phyloP scores from a whole-genome alignment of 2,797 vertebrate species.

The Euthynnus affinis region DNA sequence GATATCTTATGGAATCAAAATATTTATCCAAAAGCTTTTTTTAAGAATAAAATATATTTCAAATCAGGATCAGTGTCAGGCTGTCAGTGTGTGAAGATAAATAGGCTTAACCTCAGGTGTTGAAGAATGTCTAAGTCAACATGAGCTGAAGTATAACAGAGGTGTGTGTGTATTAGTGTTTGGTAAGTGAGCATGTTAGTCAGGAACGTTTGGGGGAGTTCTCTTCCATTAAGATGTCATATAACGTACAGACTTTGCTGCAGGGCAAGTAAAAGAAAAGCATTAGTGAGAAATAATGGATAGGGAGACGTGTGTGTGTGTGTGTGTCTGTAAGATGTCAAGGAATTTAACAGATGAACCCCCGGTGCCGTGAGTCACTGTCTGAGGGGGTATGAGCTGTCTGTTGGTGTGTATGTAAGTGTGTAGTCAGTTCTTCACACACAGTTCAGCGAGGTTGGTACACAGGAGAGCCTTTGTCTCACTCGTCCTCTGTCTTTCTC shows the following conservation, averaged over 20 bases:
- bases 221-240: slow-evolving; percentile 44
- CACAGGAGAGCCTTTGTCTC: slow-evolving; percentile 62
- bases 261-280: slow-evolving; percentile 53
- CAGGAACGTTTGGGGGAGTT: not conserved
- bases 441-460: slow-evolving; percentile 26
- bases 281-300: slow-evolving; percentile 39
- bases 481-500: slow-evolving; percentile 54
- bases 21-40: not conserved
- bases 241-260: slow-evolving; percentile 35
- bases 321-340: slow-evolving; percentile 27
- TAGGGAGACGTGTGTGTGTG: slow-evolving; percentile 11
- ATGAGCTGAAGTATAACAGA: slow-evolving; percentile 1
- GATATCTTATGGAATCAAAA: not conserved
- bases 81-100: slow-evolving; percentile 17
- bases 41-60: not conserved
- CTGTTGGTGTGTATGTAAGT: slow-evolving; percentile 26
- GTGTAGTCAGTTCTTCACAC: slow-evolving; percentile 4
- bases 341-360: slow-evolving; percentile 53
- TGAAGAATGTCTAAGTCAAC: slow-evolving; percentile 44
- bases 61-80: not conserved
- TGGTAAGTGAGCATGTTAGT: slow-evolving; percentile 13
- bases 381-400: slow-evolving; percentile 47
- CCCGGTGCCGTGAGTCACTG: slow-evolving; percentile 55
- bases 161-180: not conserved
- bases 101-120: slow-evolving; percentile 12